phyloP scores from a whole-genome alignment of 2,797 vertebrate genomes.

The Anabacerthia variegaticeps region DNA sequence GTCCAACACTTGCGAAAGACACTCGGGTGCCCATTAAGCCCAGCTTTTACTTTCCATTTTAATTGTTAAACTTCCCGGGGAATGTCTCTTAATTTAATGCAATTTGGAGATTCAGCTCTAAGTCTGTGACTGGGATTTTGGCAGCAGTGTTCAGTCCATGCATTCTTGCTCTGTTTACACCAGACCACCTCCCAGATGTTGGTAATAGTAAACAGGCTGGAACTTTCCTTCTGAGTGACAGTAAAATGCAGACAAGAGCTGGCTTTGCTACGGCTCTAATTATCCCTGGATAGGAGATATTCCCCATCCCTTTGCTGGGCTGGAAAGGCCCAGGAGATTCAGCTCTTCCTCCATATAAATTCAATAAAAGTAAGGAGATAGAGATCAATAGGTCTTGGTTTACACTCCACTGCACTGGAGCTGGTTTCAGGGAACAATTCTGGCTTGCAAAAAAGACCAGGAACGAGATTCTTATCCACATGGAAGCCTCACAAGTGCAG shows the following conservation, averaged over 20 bases:
- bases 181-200: slow-evolving; percentile 17
- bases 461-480: not conserved
- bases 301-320: not conserved
- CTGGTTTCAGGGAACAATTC: not conserved
- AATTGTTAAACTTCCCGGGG: not conserved
- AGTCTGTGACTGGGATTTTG: not conserved
- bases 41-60: slow-evolving; percentile 11
- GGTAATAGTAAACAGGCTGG: not conserved
- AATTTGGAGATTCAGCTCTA: not conserved
- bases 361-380: not conserved
- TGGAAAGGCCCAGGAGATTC: not conserved
- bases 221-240: not conserved
- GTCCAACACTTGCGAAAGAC: rapidly evolving
- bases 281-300: not conserved
- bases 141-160: not conserved
- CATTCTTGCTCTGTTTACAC: slow-evolving; percentile 8
- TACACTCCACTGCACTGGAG: not conserved
- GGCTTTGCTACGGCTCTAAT: not conserved
- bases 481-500: not conserved
- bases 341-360: not conserved
- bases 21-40: not conserved
- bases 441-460: not conserved
- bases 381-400: not conserved
- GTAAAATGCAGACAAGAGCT: not conserved
- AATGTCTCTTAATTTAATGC: not conserved